Base-by-base conservation (phyloP, 2,888 invertebrate species). In the Hoplodrina ambigua region DNA sequence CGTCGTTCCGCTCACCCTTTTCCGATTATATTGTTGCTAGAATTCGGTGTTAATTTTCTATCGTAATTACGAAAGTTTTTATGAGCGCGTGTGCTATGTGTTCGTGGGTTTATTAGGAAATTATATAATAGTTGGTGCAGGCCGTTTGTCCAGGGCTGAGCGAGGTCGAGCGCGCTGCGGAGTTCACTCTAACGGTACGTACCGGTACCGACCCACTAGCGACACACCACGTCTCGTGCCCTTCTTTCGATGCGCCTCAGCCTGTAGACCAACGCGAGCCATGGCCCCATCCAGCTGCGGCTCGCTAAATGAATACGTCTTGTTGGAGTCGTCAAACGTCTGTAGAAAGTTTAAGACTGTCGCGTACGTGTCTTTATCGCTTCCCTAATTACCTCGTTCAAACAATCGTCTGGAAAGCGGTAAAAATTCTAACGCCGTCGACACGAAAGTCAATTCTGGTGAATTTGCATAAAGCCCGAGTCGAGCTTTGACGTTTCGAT, bases 401-500 rank as follows among this genome's bases (percentile, higher is more conserved):
- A 93, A 94, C 93, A 92, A 92, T 92, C 89, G 91, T 88, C 90
- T 87, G 85, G 84, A 83, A 86, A 88, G 83, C 89, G 89, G 89
- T 90, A 92, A 91, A 93, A 93, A 94, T 92, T 93, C 91, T 90
- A 91, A 89, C 91, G 88, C 85, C 86, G 91, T 89, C 90, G 89
- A 91, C 92, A 90, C 90, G 89, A 91, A 92, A 94, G 94, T 92
- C 93, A 90, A 94, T 94, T 94, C 92, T 89, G 87, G 85, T 84
- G 89, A 93, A 95, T 95, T 94, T 94, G 93, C 95, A 95, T 95
- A 94, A 92, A 94, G 90, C 92, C 89, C 86, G 91, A 88, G 89
- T 88, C 88, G 89, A 89, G 92, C 93, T 93, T 94, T 94, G 94
- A 94, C 94, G 92, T 93, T 94, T 94, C 93, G 94, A 94, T 95